Base-by-base conservation (phyloP, 1,140 invertebrate genomes). In the Bombus difficillimus region DNA sequence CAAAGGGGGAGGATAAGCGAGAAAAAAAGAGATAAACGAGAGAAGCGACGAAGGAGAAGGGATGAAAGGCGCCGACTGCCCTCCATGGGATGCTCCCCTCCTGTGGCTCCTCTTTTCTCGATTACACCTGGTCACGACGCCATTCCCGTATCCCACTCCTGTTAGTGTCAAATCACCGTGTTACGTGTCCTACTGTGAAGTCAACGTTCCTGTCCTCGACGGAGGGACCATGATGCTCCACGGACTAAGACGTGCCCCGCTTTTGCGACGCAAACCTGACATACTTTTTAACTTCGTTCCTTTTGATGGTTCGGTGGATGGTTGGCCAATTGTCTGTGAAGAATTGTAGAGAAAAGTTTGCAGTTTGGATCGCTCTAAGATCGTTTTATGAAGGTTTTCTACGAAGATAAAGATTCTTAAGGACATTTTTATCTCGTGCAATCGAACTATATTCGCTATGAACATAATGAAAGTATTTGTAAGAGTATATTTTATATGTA, bases 51-150 rank as follows among this genome's bases (percentile, higher is more conserved):
- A 12, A 47, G 64, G 72, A 74, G 92, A 91, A 87, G 91, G 91
- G 92, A 92, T 92, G 88, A 92, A 92, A 92, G 91, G 84, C 81
- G 92, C 92, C 92, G 92, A 92, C 91, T 91, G 88, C 90, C 87
- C 91, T 91, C 91, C 25, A 84, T 10, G 69, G 86, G 86, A 87
- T 41, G 66, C 64, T 71, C 76, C 75, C 75, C 80, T 47, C 73
- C 41, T 28, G 41, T 37, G 71, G 41, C 43, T 39, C 66, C 47
- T 85, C 64, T 89, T 89, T 89, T 85, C 88, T 81, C 77, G 74
- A 86, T 84, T 91, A 88, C 87, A 92, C 91, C 92, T 91, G 91
- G 92, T 88, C 87, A 81, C 86, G 76, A 86, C 86, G 89, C 89
- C 83, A 78, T 90, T 88, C 80, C 75, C 86, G 69, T 84, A 88